Percentiles rank a stretch among this genome's conserved stretches.
phyloP scores from a whole-genome alignment of 2,888 invertebrate species.

The Euzetes globulus region DNA sequence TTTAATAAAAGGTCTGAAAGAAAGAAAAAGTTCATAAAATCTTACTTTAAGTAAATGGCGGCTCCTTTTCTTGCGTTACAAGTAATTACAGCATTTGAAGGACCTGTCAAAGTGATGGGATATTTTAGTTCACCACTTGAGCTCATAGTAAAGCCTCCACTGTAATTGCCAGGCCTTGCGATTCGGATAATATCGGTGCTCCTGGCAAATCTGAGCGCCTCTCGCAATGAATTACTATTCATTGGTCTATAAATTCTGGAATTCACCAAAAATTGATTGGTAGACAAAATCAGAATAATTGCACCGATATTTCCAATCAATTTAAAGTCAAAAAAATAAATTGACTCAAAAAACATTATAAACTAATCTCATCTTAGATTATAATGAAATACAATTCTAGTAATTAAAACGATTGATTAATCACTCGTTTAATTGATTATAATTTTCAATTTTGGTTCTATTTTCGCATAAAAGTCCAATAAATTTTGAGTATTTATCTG shows the following conservation, averaged over 20 bases:
- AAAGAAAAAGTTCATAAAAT: not conserved
- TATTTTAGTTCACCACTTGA: not conserved
- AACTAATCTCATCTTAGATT: too few species aligned
- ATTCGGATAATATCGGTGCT: not conserved
- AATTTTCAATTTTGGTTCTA: too few species aligned
- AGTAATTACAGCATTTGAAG: not conserved
- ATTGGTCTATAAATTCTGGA: not conserved
- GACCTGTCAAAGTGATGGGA: constrained; percentile 9
- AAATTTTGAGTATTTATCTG: too few species aligned
- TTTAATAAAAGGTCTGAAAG: not conserved
- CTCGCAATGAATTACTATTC: not conserved
- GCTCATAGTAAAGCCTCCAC: not conserved
- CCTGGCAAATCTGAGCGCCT: not conserved
- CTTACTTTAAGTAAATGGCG: constrained; percentile 1
- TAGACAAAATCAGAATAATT: not conserved
- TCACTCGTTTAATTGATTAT: too few species aligned
- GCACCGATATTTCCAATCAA: not conserved
- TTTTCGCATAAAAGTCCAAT: too few species aligned
- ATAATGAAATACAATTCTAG: too few species aligned
- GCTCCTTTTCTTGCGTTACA: not conserved
- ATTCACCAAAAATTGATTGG: not conserved
- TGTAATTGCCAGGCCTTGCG: not conserved
- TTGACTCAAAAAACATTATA: too few species aligned
- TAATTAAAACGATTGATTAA: too few species aligned
- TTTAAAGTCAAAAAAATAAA: too few species aligned